Base-by-base conservation (phyloP, 2,888 invertebrate species). In the Eretmocerus hayati region DNA sequence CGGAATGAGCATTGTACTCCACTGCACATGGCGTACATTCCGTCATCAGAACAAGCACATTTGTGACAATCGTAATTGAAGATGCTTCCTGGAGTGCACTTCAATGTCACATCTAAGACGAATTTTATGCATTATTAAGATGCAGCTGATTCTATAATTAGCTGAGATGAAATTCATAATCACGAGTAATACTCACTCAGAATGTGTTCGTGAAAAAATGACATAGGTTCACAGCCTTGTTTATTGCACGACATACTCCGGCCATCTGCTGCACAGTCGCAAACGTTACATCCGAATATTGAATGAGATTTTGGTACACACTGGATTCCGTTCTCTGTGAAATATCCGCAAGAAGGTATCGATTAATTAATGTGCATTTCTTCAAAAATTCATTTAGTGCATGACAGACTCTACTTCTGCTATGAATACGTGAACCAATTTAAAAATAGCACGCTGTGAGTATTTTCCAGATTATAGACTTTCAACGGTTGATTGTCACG, bases 11-110 rank as follows among this genome's bases (percentile, higher is more conserved):
- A 50, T 21, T n/a, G 31, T n/a, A 20, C 26, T 15, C 46, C 46
- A 19, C 30, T 75, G 62, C 78, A 78, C 60, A 72, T 74, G 2
- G 74, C 71, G 42, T 68, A 69, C 46, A 62, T 72, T 9, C 77
- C 77, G 48, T 74, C 74, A 0, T 73, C 72, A 0, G 73, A 71
- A 59, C 78, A 78, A 2, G 72, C 71, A 64, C 78, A 78, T 58
- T 74, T 74, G 58, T 77, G 77, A 63, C 78, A 78, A 33, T 70
- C 72, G 0, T 67, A 67, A 50, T 71, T 72, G 67, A 75, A 77
- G 53, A 72, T 72, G 53, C 74, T 73, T 2, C 75, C 75, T 0
- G 77, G 73, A 13, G 33, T 30, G 22, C 49, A 49, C n/a, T 11
- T 44, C 21, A 39, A 32, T 4, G 46, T 33, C 1, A 46, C 22